A percentile compares a stretch with the other conserved stretches of the same genome.
Evolutionary conservation across 1,140 invertebrate genomes (phyloP).

Genomic region (Drosophila setifemur): DNA sequence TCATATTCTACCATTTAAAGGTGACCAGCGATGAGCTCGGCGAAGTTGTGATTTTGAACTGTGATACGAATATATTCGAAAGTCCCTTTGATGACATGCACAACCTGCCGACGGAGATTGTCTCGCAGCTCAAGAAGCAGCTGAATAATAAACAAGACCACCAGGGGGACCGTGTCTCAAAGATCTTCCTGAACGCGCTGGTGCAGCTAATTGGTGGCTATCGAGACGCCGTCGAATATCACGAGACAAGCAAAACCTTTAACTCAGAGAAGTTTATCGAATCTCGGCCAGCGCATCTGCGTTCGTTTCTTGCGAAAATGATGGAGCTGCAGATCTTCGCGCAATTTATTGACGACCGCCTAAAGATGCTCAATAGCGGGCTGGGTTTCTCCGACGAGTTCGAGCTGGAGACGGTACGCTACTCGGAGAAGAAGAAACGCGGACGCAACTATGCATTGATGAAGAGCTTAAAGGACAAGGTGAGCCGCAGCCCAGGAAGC

Average conservation of each 20-base stretch:
- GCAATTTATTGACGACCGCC: constrained; percentile 96
- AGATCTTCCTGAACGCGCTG: constrained; percentile 93
- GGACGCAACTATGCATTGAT: constrained; percentile 92
- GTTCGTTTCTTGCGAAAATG: constrained; percentile 95
- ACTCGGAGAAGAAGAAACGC: constrained; percentile 92
- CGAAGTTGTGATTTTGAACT: constrained; percentile 95
- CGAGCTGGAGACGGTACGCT: constrained; percentile 93
- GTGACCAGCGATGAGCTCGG: constrained; percentile 89
- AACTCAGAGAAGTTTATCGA: constrained; percentile 94
- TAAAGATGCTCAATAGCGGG: constrained; percentile 94
- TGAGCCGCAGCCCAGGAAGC: constrained; percentile 69
- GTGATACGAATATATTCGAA: constrained; percentile 92
- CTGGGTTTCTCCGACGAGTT: constrained; percentile 96
- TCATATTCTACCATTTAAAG: constrained; percentile 86
- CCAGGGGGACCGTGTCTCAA: constrained; percentile 94
- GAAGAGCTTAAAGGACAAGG: constrained; percentile 90
- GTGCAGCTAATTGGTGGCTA: constrained; percentile 97
- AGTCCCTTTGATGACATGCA: constrained; percentile 95
- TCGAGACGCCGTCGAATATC: constrained; percentile 91
- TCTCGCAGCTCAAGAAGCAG: constrained; percentile 86
- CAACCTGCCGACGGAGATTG: constrained; percentile 91
- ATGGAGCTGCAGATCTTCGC: constrained; percentile 96
- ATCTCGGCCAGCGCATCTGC: constrained; percentile 90
- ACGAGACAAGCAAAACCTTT: constrained; percentile 90
- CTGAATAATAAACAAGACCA: constrained; percentile 84